Base-by-base conservation (phyloP, 2,113 vertebrate genomes). In the Heterochromis multidens region DNA sequence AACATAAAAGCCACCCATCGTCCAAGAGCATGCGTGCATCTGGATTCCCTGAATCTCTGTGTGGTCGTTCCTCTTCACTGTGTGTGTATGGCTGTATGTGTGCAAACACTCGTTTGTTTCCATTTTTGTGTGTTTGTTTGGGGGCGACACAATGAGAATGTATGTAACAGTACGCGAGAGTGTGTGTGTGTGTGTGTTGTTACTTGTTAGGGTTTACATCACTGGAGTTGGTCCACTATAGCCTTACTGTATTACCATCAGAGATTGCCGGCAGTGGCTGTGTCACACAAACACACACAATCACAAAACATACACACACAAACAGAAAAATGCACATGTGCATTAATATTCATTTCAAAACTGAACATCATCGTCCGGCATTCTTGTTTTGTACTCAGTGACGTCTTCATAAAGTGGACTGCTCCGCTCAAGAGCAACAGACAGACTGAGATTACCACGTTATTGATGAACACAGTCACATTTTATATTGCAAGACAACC, bases 1-100 rank as follows among this genome's bases (percentile, higher is more conserved):
- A 97, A 93, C 95, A 96, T 96, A 95, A 94, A 95, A 96, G 94
- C 96, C 95, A 96, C 95, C 91, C 95, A 95, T 95, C 79, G 81
- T 94, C 87, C 91, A 93, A 92, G 92, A 83, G 91, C 91, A 94
- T 85, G 91, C 35, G 82, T 91, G 93, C 92, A 94, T 92, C 94
- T 95, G 93, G 87, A 92, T 83, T 85, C 90, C 89, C 86, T 79
- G 79, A 93, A 82, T 79, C 87, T 88, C 86, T 58, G 89, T 89
- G 77, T 87, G 89, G 76, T 80, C 29, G 76, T 88, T 93, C 84
- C 87, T 88, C 84, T 81, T 84, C 83, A 85, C 86, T 43, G 17
- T 77, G 60, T 43, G 79, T 67, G 82, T 82, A 76, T 49, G 80
- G 46, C 17, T 56, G 80, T 27, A 33, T 25, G 81, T 59, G 80